Evolutionary conservation across 2,888 invertebrate genomes (phyloP).

Genomic region (Spodoptera exigua): DNA sequence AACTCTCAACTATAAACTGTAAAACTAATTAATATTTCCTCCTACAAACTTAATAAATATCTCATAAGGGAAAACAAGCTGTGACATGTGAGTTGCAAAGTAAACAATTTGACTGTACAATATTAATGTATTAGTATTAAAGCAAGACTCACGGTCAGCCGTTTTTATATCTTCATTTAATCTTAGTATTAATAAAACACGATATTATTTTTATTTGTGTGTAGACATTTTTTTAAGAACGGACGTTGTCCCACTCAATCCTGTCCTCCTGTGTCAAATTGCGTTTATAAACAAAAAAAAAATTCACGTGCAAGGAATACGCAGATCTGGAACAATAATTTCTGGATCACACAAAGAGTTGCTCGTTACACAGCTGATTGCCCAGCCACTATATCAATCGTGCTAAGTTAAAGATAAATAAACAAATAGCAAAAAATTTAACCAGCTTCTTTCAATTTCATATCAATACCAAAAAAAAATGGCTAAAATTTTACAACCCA

Average conservation of each 20-base stretch:
- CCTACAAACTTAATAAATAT: slow-evolving; percentile 5
- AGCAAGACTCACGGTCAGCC: slow-evolving; percentile 16
- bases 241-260: no score
- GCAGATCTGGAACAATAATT: no score
- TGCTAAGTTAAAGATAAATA: not conserved
- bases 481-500: not conserved
- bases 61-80: slow-evolving; percentile 9
- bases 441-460: not conserved
- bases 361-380: not conserved
- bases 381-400: not conserved
- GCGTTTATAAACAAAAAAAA: no score
- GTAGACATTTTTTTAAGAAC: no score
- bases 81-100: slow-evolving; percentile 24
- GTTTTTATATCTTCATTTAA: slow-evolving; percentile 19
- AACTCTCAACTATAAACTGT: no score
- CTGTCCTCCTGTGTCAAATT: no score
- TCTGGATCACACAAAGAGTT: no score
- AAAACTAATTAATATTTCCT: slow-evolving; percentile 13
- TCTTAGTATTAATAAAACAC: slow-evolving; percentile 4
- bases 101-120: slow-evolving; percentile 31
- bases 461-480: not conserved
- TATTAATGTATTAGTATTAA: slow-evolving; percentile 52
- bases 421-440: not conserved
- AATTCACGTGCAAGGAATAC: no score
- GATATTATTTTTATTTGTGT: no score